Evolutionary conservation across 2,797 vertebrate species (phyloP).

Genomic region (Apodemus agrarius): DNA sequence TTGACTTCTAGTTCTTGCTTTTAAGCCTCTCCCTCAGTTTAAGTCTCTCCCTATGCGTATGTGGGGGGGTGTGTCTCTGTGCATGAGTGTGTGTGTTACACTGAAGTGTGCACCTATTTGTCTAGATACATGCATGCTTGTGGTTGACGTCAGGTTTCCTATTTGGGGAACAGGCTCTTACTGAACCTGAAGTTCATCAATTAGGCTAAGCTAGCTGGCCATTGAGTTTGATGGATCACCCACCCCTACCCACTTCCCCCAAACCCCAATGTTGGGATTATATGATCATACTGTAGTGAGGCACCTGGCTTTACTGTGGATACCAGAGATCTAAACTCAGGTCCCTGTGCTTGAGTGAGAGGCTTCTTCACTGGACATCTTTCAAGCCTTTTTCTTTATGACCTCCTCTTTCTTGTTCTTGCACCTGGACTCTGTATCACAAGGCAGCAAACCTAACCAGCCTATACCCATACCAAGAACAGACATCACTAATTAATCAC

Average conservation of each 20-base stretch:
- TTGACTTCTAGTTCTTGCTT: neutral
- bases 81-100: neutral
- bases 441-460: neutral
- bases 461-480: neutral
- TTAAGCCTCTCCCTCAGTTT: neutral
- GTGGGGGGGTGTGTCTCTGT: neutral
- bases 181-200: neutral
- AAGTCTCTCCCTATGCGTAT: neutral
- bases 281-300: neutral
- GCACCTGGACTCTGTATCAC: neutral
- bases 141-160: neutral
- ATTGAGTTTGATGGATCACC: neutral
- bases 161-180: neutral
- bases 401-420: slow-evolving; percentile 45
- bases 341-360: neutral
- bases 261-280: neutral
- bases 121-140: neutral
- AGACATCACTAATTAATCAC: slow-evolving; percentile 15
- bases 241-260: neutral
- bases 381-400: neutral
- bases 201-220: neutral
- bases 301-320: neutral
- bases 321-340: neutral
- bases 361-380: neutral
- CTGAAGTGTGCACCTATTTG: neutral